phyloP scores from a whole-genome alignment of 92 coral and sea anemone genomes.

The Porites lobata region DNA sequence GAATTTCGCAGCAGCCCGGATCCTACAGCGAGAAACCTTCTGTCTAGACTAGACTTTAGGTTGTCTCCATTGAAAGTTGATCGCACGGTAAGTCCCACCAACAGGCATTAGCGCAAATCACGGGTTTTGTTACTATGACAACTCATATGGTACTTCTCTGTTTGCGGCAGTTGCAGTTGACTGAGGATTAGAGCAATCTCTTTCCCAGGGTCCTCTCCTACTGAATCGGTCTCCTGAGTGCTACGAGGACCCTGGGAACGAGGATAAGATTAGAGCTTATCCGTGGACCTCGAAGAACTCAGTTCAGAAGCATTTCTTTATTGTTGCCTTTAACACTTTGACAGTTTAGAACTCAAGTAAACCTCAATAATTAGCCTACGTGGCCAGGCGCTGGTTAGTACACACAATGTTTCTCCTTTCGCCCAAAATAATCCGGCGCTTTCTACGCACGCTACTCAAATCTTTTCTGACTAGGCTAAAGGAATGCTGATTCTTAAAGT shows the following conservation, averaged over 20 bases:
- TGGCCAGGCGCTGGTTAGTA: too few species aligned
- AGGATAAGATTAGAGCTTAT: neutral
- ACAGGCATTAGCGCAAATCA: neutral
- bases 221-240: neutral
- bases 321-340: too few species aligned
- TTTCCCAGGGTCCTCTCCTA: neutral
- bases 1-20: constrained; percentile 17
- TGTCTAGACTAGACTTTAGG: neutral
- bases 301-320: neutral
- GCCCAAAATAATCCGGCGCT: too few species aligned
- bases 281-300: neutral
- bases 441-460: too few species aligned
- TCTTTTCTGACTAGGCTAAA: too few species aligned
- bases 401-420: too few species aligned
- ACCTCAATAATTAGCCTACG: too few species aligned
- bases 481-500: too few species aligned
- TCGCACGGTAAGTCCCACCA: neutral
- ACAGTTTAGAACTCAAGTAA: too few species aligned
- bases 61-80: neutral
- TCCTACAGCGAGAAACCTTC: neutral
- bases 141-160: too few species aligned
- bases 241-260: neutral
- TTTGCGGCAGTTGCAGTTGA: too few species aligned
- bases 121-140: neutral
- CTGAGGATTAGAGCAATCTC: neutral